Evolutionary conservation across 2,797 vertebrate genomes (phyloP).

Genomic region (Intellagama lesueurii): DNA sequence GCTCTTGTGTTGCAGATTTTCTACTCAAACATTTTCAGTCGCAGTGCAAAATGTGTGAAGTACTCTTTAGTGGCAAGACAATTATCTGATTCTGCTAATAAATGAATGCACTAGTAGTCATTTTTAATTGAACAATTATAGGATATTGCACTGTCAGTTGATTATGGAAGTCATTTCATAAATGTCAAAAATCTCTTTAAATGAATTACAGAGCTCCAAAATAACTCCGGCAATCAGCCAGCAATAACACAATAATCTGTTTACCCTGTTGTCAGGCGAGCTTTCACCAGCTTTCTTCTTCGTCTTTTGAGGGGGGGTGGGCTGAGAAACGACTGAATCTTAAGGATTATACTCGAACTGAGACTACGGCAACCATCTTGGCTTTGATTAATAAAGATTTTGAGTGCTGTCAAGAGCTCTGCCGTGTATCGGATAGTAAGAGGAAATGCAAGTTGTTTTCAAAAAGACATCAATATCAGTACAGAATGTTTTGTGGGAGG

Average conservation of each 20-base stretch:
- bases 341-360: conserved; percentile 61
- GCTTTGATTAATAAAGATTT: conserved; percentile 73
- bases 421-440: conserved; percentile 65
- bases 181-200: conserved; percentile 97
- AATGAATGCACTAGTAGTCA: conserved; percentile 90
- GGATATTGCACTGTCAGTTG: conserved; percentile 86
- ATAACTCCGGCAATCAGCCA: conserved; percentile 86
- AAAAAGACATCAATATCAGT: conserved; percentile 33
- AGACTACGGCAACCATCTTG: conserved; percentile 48
- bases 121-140: conserved; percentile 97
- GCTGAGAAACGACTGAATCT: conserved; percentile 53
- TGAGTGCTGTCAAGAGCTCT: conserved; percentile 69
- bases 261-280: conserved; percentile 84
- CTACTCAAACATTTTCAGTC: conserved; percentile 84
- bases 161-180: conserved; percentile 88
- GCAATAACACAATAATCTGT: conserved; percentile 86
- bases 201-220: conserved; percentile 90
- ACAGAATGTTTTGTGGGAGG: conserved; percentile 25
- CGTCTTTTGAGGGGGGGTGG: conserved; percentile 36
- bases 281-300: conserved; percentile 65
- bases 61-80: conserved; percentile 87
- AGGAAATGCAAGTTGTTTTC: conserved; percentile 68
- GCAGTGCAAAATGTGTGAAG: conserved; percentile 85
- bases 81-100: conserved; percentile 91
- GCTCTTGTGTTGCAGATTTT: conserved; percentile 78